Evolutionary conservation across 2,113 vertebrate species (phyloP).

Genomic region (Marmota flaviventris): DNA sequence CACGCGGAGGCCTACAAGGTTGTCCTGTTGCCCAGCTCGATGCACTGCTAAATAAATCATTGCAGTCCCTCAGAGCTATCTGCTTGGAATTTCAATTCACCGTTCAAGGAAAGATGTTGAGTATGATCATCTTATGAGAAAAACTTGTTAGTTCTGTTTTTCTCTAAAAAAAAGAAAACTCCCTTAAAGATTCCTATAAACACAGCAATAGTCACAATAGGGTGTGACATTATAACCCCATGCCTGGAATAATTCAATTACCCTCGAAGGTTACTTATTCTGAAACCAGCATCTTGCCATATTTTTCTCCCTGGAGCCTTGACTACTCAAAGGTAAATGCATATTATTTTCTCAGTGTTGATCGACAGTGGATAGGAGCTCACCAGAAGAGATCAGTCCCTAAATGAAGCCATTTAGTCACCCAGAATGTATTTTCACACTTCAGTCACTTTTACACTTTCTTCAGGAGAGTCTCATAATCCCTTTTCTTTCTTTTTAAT

Average conservation of each 20-base stretch:
- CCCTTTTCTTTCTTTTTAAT: constrained; percentile 8
- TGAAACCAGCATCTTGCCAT: not conserved
- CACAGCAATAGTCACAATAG: not conserved
- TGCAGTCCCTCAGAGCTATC: not conserved
- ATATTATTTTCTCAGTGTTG: not conserved
- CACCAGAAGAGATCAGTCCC: not conserved
- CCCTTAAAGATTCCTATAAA: constrained; percentile 19
- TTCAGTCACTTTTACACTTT: not conserved
- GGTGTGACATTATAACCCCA: constrained; percentile 44
- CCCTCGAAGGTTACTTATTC: not conserved
- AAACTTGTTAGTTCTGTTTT: constrained; percentile 20
- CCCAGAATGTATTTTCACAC: not conserved
- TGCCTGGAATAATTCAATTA: constrained; percentile 57
- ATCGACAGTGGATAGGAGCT: not conserved
- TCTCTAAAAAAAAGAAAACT: constrained; percentile 50
- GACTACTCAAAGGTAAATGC: not conserved
- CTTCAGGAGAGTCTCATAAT: not conserved
- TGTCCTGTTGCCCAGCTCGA: not conserved
- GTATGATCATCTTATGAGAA: constrained; percentile 40
- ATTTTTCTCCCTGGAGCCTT: not conserved
- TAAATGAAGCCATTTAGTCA: not conserved
- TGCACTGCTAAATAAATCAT: not conserved
- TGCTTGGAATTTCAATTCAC: constrained; percentile 41
- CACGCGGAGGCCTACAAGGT: not conserved
- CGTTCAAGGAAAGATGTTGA: not conserved